A percentile compares a stretch with the other conserved stretches of the same genome.
These are phyloP conservation scores for Atrina japonica DNA, from an alignment of 2,888 invertebrate genomes.

Conservation along the genomic window DNA sequence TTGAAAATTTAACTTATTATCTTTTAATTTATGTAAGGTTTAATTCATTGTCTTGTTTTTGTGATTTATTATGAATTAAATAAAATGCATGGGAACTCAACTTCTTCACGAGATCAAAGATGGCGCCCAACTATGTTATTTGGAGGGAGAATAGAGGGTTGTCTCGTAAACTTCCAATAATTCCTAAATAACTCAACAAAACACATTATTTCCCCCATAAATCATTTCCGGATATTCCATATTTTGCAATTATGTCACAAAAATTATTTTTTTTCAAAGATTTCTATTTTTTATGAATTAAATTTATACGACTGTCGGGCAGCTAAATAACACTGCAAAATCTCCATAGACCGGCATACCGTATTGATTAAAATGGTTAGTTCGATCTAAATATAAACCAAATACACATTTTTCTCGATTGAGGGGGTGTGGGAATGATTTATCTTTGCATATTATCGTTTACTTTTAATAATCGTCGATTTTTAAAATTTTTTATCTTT, in stretches of 20 bases:
- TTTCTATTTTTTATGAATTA: conserved; percentile 13
- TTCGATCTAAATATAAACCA: no score
- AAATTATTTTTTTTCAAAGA: neutral
- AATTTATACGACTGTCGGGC: conserved; percentile 1
- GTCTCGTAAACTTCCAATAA: neutral
- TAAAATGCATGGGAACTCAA: no score
- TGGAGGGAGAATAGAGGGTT: conserved; percentile 3
- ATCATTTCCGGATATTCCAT: no score
- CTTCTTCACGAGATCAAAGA: conserved; percentile 10
- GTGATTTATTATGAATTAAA: conserved; percentile 15
- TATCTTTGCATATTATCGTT: neutral
- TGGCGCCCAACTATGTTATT: conserved; percentile 17
- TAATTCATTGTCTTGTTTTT: neutral
- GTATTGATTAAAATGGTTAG: no score
- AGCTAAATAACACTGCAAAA: no score
- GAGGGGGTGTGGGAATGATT: neutral
- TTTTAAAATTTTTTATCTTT: conserved; percentile 17
- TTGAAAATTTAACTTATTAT: conserved; percentile 2
- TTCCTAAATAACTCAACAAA: no score
- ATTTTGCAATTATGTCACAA: neutral
- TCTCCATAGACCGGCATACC: no score
- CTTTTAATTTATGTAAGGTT: conserved; percentile 7
- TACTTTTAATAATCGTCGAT: conserved; percentile 4
- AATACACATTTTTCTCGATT: no score
- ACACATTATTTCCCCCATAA: no score